Percentiles rank a stretch among this genome's conserved stretches.
Conservation (phyloP, 64 coral and sea anemone genomes). For the Cladopsammia gracilis region DNA sequence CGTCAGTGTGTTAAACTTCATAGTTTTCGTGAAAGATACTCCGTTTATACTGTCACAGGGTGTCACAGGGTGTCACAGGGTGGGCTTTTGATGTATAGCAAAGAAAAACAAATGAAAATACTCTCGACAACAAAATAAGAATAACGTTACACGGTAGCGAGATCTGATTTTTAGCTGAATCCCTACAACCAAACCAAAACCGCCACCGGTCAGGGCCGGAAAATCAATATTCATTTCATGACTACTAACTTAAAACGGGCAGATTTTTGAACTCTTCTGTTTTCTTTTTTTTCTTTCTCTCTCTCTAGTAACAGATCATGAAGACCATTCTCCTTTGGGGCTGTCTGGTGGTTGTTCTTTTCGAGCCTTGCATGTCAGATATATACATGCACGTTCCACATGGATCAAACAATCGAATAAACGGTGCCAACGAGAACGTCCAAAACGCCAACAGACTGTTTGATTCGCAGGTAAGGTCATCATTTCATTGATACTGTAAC, state of each 20-base stretch:
- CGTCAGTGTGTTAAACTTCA: background rate
- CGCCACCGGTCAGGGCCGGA: background rate
- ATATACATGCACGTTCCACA: conserved; percentile 51
- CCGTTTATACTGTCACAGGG: background rate
- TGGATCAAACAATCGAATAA: conserved; percentile 60
- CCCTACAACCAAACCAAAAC: no score
- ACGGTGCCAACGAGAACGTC: conserved; percentile 16
- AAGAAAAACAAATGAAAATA: conserved; percentile 4
- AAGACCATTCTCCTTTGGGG: conserved; percentile 20
- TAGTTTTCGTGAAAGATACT: background rate
- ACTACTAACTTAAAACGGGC: background rate
- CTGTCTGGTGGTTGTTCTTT: conserved; percentile 3
- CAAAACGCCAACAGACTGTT: conserved; percentile 58
- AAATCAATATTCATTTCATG: conserved; percentile 4
- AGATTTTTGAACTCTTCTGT: conserved; percentile 8
- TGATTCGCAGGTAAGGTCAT: conserved; percentile 50
- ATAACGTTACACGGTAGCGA: background rate
- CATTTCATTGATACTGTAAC: conserved; percentile 3
- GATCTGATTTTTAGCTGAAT: no score
- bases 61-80: background rate
- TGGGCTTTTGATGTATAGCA: background rate
- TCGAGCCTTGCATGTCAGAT: conserved; percentile 16
- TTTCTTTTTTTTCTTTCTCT: background rate
- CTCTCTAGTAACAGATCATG: conserved; percentile 14
- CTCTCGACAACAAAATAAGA: background rate